Evolutionary conservation across 2,888 invertebrate species (phyloP).

Genomic region (Eupithecia centaureata): DNA sequence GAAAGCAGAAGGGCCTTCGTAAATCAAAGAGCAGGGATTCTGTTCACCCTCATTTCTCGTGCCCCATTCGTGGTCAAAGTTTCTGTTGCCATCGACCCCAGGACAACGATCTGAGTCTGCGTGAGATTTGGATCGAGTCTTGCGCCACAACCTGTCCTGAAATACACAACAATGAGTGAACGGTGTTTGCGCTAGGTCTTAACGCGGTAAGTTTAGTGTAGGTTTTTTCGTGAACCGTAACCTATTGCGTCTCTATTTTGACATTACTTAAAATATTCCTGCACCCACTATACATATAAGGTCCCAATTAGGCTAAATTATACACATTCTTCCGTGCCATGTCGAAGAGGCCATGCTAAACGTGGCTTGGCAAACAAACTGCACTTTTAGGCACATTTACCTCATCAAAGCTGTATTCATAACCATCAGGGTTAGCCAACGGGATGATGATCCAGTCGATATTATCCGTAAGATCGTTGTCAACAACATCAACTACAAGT

Average conservation of each 20-base stretch:
- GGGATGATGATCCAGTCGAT: slow-evolving; percentile 89
- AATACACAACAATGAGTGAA: background rate
- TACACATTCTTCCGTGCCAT: background rate
- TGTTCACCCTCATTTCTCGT: slow-evolving; percentile 69
- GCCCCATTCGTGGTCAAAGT: slow-evolving; percentile 89
- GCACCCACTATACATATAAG: background rate
- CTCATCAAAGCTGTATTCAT: slow-evolving; percentile 84
- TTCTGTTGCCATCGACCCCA: slow-evolving; percentile 91
- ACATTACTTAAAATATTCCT: background rate
- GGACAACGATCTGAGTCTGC: slow-evolving; percentile 77
- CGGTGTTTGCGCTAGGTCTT: background rate
- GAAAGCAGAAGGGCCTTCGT: slow-evolving; percentile 85
- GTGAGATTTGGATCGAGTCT: slow-evolving; percentile 84
- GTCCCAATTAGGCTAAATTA: slow-evolving; percentile 3
- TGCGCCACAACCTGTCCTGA: slow-evolving; percentile 88
- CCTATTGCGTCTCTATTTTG: background rate
- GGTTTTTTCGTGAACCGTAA: background rate
- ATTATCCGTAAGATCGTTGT: slow-evolving; percentile 76
- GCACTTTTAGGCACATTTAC: slow-evolving; percentile 53
- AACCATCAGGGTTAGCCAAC: slow-evolving; percentile 89
- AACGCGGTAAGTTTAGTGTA: background rate
- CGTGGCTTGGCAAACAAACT: background rate
- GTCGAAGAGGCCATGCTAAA: slow-evolving; percentile 17
- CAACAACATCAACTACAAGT: slow-evolving; percentile 83
- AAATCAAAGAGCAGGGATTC: slow-evolving; percentile 85